These are phyloP conservation scores for Poeciliopsis turrubarensis DNA, from an alignment of 2,113 vertebrate genomes.

Conservation along the genomic window DNA sequence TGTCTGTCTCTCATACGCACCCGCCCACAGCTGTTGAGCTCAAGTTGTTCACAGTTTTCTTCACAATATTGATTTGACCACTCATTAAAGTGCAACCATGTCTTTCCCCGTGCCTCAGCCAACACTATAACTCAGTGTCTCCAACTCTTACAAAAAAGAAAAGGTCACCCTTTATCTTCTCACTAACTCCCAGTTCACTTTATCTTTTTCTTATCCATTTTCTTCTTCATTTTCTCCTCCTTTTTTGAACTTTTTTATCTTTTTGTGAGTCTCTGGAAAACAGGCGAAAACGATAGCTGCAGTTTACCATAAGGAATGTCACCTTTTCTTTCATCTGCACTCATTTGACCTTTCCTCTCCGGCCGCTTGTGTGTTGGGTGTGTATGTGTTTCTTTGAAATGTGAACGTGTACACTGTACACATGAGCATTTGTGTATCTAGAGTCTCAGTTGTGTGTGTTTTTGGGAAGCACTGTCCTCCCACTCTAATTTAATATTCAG, in stretches of 20 bases:
- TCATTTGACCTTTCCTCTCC: conserved; percentile 28
- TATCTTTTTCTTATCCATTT: not conserved
- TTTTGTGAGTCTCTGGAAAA: conserved; percentile 15
- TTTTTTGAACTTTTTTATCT: not conserved
- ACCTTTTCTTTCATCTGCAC: conserved; percentile 61
- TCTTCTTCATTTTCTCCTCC: not conserved
- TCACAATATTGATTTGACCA: not conserved
- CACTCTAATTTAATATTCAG: conserved; percentile 67
- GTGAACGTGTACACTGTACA: conserved; percentile 1
- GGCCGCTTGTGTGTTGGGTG: conserved; percentile 65
- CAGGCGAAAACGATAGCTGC: conserved; percentile 43
- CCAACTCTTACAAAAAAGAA: not conserved
- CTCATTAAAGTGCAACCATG: not conserved
- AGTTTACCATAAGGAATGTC: conserved; percentile 73
- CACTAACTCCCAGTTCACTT: conserved; percentile 1
- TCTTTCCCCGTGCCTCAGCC: not conserved
- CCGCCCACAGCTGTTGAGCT: not conserved
- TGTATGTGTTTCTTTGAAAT: conserved; percentile 12
- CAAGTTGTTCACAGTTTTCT: not conserved
- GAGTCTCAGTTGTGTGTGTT: conserved; percentile 20
- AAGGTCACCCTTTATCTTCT: not conserved
- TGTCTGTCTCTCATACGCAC: not conserved
- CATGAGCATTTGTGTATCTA: conserved; percentile 28
- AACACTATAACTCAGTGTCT: not conserved
- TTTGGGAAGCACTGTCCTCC: conserved; percentile 49